phyloP scores from a whole-genome alignment of 1,140 invertebrate species.

The Bicyclus anynana region DNA sequence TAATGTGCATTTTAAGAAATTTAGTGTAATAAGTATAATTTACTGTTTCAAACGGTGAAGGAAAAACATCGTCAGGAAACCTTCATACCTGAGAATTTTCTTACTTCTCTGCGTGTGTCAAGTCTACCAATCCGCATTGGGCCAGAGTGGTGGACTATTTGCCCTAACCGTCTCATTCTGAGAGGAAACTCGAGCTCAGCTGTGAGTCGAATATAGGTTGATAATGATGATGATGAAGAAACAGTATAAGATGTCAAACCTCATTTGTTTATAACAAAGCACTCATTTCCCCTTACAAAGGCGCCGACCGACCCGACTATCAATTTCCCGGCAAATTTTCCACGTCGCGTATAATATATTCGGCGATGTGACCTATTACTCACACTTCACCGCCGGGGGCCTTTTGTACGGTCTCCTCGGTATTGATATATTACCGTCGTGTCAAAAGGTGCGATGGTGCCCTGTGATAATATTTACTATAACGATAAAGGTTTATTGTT shows the following conservation, averaged over 20 bases:
- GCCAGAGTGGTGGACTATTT: too few relatives aligned
- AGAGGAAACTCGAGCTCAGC: too few relatives aligned
- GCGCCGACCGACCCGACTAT: constrained; percentile 10
- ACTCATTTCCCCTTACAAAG: neutral
- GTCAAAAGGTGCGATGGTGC: constrained; percentile 24
- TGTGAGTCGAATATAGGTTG: too few relatives aligned
- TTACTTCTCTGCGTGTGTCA: too few relatives aligned
- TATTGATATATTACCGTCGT: constrained; percentile 25
- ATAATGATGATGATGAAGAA: too few relatives aligned
- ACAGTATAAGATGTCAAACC: neutral
- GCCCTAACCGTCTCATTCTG: too few relatives aligned
- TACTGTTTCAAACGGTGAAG: too few relatives aligned
- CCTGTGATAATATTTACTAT: constrained; percentile 13
- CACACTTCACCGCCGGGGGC: constrained; percentile 19
- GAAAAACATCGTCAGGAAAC: too few relatives aligned
- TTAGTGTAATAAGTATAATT: too few relatives aligned
- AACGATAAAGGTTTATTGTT: constrained; percentile 5
- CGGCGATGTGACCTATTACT: constrained; percentile 20
- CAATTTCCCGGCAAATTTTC: constrained; percentile 20
- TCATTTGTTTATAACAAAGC: constrained; percentile 1
- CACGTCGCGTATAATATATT: constrained; percentile 24
- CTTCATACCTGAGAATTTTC: too few relatives aligned
- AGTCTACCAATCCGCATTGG: too few relatives aligned
- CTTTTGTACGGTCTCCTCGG: constrained; percentile 19
- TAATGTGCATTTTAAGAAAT: too few relatives aligned